These are phyloP conservation scores for Mimumesa dahlbomi DNA, from an alignment of 2,888 invertebrate species.

Conservation along the genomic window DNA sequence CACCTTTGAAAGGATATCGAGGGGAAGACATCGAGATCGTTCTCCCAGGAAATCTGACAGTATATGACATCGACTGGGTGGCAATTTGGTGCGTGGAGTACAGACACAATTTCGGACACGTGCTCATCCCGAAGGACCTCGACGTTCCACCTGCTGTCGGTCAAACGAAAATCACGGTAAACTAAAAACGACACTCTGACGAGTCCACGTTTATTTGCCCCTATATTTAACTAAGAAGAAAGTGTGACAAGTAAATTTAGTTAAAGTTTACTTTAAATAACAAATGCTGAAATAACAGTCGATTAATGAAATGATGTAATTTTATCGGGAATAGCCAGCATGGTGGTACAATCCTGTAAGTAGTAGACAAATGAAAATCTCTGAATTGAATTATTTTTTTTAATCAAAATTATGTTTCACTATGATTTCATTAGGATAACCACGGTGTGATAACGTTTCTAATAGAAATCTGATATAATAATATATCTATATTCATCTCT, in stretches of 20 bases:
- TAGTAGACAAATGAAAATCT: constrained; percentile 79
- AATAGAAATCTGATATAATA: too few species aligned
- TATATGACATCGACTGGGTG: constrained; percentile 95
- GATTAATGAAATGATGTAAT: constrained; percentile 12
- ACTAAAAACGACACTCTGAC: constrained; percentile 69
- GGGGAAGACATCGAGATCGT: constrained; percentile 96
- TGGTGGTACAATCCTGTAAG: constrained; percentile 97
- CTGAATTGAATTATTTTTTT: too few species aligned
- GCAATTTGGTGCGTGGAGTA: constrained; percentile 96
- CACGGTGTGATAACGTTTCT: too few species aligned
- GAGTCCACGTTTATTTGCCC: neutral
- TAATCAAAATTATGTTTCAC: too few species aligned
- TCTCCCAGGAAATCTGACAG: constrained; percentile 90
- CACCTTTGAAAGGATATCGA: constrained; percentile 91
- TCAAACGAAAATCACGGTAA: constrained; percentile 94
- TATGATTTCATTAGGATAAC: too few species aligned
- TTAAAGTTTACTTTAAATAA: too few species aligned
- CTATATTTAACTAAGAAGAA: neutral
- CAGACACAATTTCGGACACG: constrained; percentile 94
- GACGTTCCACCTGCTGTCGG: constrained; percentile 95
- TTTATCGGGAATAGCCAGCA: constrained; percentile 85
- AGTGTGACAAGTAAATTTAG: too few species aligned
- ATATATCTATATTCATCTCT: too few species aligned
- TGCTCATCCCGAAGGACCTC: constrained; percentile 91
- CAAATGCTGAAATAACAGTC: neutral